Evolutionary conservation across 2,797 vertebrate genomes (phyloP), one percentile per base, ranked within the genome.

Genomic region (Acomys russatus): DNA sequence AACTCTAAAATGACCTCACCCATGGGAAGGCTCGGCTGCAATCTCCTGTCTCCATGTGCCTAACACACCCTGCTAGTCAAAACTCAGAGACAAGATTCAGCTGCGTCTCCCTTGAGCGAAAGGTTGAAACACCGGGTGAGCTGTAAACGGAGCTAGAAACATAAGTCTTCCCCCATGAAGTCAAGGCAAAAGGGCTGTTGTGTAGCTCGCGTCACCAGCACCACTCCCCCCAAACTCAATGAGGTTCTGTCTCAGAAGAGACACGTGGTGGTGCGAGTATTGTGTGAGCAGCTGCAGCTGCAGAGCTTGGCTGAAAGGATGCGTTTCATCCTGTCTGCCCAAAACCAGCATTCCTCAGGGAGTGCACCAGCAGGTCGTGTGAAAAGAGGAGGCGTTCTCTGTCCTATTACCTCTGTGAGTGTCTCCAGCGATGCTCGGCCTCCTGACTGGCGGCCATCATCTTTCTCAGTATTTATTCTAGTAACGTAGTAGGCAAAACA

Each of bases 1-100:
- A 74, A 54, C 77, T 85, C 76, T 83, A 73, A 76, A 91, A 61
- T 97, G 96, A 97, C 84, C 92, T 97, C 97, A 97, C 61, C 86
- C 86, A 0, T 4, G 87, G 96, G 92, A 93, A 83, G 51, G 79
- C 63, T 79, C 2, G 1, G 66, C 66, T 8, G 35, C 59, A 91
- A 94, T 84, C 82, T 90, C 71, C 68, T 18, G 77, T 74, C 86
- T 38, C 38, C 49, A 20, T 85, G 87, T 90, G 59, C n/a, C 63
- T 92, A 94, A 91, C 76, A 56, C 89, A 82, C 76, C 70, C 83
- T 91, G 76, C 76, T 70, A 74, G 38, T 85, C 66, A 66, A 66
- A 83, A 80, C 70, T 82, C 76, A 94, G 63, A 70, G 38, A 49
- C 33, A 25, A 85, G 76, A 54, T 35, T 63, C 90, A 92, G 91